Evolutionary conservation across 2,797 vertebrate genomes (phyloP).

Genomic region (Tolypeutes matacus): DNA sequence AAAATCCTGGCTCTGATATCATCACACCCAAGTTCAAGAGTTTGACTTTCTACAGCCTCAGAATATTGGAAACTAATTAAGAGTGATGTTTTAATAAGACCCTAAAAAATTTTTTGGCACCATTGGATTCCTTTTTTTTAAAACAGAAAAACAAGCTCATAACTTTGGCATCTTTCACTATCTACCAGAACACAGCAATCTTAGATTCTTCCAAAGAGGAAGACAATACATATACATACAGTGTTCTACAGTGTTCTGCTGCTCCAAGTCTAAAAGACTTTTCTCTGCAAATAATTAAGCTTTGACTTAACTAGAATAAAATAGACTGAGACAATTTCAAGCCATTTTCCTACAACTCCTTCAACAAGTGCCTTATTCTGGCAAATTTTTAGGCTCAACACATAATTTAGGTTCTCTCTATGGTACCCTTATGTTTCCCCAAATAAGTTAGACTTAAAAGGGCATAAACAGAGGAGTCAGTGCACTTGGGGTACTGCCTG

Average conservation of each 20-base stretch:
- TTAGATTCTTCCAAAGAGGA: slow-evolving; percentile 74
- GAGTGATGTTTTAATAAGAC: slow-evolving; percentile 82
- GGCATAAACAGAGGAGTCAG: slow-evolving; percentile 68
- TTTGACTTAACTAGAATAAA: no score
- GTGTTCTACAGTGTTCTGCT: no score
- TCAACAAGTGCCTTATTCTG: no score
- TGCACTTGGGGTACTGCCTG: slow-evolving; percentile 65
- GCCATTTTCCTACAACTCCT: no score
- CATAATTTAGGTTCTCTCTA: slow-evolving; percentile 50
- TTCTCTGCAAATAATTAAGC: no score
- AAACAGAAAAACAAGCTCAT: slow-evolving; percentile 54
- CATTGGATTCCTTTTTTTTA: slow-evolving; percentile 85
- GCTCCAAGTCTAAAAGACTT: no score
- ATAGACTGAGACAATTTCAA: no score
- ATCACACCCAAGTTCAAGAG: slow-evolving; percentile 81
- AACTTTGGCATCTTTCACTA: slow-evolving; percentile 88
- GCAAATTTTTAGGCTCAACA: slow-evolving; percentile 26
- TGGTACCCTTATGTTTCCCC: slow-evolving; percentile 65
- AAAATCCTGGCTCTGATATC: slow-evolving; percentile 71
- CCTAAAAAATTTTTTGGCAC: slow-evolving; percentile 88
- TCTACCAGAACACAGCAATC: slow-evolving; percentile 83
- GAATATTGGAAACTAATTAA: slow-evolving; percentile 82
- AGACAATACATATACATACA: background rate
- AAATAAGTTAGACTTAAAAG: slow-evolving; percentile 25
- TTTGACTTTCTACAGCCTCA: slow-evolving; percentile 87